Base-by-base conservation (phyloP, 1,140 invertebrate species). In the Cherax quadricarinatus region DNA sequence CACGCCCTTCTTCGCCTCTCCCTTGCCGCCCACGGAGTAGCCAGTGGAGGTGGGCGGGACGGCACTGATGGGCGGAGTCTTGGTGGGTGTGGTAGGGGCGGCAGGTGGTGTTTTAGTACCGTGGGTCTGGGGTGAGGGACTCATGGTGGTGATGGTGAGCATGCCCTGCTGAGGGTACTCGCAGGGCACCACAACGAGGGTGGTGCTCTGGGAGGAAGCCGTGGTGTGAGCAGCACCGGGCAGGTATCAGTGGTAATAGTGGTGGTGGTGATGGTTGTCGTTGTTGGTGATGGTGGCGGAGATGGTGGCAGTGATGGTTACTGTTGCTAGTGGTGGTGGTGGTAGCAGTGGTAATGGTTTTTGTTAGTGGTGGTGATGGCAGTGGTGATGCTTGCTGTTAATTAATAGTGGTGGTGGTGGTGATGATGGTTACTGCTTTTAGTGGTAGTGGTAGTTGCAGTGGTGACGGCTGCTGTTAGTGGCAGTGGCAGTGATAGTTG, bases 71-170 rank as follows among this genome's bases (percentile, higher is more conserved):
- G 53, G 21, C 24, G 51, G 12, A 4, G 53, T 62, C 16, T n/a
- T 85, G 83, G 60, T 18, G 53, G 53, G 9, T 14, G 53, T 62
- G n/a, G 12, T 41, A 41, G 73, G 30, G 21, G 73, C 73, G 53
- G 66, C 41, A 30, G 88, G 88, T 12, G 88, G 70, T 14, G 88
- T 90, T 24, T 83, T 83, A 12, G 51, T 51, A n/a, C 51, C 51
- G 51, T 83, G 51, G 4, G 81, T 83, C 73, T 90, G 88, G 4
- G 88, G 88, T 21, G 81, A 73, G 1, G 88, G 88, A 60, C 62
- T 66, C 88, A 90, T 90, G 88, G 62, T 84, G 41, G 57, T 57
- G 84, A 24, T 62, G 66, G 62, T 73, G 49, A 78, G 51, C 88
- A 90, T 90, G 53, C 88, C 88, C 81, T 81, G 48, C 60, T 85